Percentiles rank a stretch among this genome's conserved stretches.
These are phyloP conservation scores for Eurypyga helias DNA, from an alignment of 2,113 vertebrate genomes.

Conservation along the genomic window DNA sequence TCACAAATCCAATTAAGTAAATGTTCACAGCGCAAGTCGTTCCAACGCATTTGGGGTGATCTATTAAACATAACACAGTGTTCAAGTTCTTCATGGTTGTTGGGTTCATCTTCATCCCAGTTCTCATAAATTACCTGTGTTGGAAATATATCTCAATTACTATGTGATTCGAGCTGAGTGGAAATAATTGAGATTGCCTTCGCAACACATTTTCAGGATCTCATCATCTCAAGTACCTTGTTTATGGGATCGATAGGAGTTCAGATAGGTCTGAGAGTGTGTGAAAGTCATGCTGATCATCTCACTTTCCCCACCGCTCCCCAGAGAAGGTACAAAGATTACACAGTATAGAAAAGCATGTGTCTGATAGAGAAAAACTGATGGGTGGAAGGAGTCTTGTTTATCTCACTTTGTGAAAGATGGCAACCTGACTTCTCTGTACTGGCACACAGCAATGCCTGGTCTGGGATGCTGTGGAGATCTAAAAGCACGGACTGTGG, in stretches of 20 bases:
- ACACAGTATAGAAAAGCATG: background rate
- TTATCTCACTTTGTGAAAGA: background rate
- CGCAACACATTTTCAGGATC: background rate
- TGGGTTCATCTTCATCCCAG: slow-evolving; percentile 87
- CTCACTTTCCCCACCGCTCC: background rate
- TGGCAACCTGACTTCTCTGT: background rate
- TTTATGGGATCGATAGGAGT: background rate
- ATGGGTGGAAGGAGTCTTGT: background rate
- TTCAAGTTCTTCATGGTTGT: slow-evolving; percentile 83
- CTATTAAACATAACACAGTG: slow-evolving; percentile 80
- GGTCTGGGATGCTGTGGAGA: background rate
- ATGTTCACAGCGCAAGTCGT: slow-evolving; percentile 82
- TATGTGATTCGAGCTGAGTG: background rate
- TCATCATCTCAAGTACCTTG: background rate
- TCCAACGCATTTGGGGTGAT: slow-evolving; percentile 81
- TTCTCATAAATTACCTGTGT: slow-evolving; percentile 83
- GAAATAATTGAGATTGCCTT: background rate
- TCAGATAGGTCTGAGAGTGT: background rate
- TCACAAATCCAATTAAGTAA: slow-evolving; percentile 91
- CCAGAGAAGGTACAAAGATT: background rate
- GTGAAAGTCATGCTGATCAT: background rate
- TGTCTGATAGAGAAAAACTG: background rate
- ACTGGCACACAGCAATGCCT: background rate
- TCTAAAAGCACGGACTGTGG: accelerated
- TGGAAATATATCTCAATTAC: slow-evolving; percentile 22